These are phyloP conservation scores for Odocoileus hemionus DNA, from an alignment of 2,113 vertebrate genomes.

Conservation along the genomic window DNA sequence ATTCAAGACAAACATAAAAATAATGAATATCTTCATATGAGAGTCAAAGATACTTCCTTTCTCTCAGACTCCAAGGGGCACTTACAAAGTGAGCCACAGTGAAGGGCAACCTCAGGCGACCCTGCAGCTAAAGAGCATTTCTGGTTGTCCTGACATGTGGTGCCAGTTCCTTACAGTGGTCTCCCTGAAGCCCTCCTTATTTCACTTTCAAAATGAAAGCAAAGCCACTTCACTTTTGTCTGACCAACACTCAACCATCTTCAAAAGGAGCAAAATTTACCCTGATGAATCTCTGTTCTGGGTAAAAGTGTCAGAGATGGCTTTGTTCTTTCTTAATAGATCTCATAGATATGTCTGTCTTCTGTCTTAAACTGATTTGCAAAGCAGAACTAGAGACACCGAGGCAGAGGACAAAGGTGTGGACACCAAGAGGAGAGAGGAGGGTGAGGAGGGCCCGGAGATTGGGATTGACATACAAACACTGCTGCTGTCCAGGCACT, in stretches of 20 bases:
- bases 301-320: neutral
- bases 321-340: neutral
- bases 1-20: neutral
- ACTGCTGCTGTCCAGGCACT: neutral
- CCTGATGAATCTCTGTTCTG: neutral
- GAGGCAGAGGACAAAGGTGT: neutral
- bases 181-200: neutral
- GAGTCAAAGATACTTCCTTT: neutral
- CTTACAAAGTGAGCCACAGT: neutral
- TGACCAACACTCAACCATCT: neutral
- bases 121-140: neutral
- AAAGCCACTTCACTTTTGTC: neutral
- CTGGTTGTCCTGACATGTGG: no score
- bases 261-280: neutral
- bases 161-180: rapidly evolving
- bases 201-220: neutral
- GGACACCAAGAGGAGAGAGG: neutral
- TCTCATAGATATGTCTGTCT: neutral
- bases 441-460: rapidly evolving
- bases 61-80: neutral
- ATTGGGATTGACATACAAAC: neutral
- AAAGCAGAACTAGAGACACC: neutral
- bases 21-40: neutral
- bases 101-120: no score
- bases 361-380: neutral